A percentile compares a stretch with the other conserved stretches of the same genome.
Conservation (phyloP, 2,797 vertebrate genomes). For the Crocidura indochinensis region DNA sequence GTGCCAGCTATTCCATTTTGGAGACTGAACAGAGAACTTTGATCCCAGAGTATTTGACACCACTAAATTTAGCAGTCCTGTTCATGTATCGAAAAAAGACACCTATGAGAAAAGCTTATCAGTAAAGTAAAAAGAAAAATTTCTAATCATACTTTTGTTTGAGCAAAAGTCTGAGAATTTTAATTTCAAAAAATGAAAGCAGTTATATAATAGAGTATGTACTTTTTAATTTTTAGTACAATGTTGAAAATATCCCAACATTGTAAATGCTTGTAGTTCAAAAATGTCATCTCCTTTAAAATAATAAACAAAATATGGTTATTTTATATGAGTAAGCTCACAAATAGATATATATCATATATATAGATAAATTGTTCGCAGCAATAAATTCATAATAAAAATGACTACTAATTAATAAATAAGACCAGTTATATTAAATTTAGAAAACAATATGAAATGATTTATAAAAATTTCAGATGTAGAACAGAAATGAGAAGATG, state of each 20-base stretch:
- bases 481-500: neutral
- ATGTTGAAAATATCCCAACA: neutral
- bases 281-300: neutral
- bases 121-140: constrained; percentile 82
- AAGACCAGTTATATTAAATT: neutral
- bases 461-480: constrained; percentile 9
- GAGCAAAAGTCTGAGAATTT: constrained; percentile 54
- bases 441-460: constrained; percentile 43
- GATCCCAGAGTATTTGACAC: constrained; percentile 83
- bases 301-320: neutral
- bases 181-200: constrained; percentile 26
- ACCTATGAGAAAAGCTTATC: constrained; percentile 67
- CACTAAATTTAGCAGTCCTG: constrained; percentile 84
- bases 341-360: neutral
- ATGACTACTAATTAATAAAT: neutral
- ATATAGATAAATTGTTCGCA: neutral
- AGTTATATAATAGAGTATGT: neutral
- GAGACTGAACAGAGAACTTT: constrained; percentile 82
- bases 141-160: constrained; percentile 57
- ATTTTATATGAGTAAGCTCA: neutral
- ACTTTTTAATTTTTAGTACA: neutral
- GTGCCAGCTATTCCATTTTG: constrained; percentile 83
- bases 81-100: constrained; percentile 77
- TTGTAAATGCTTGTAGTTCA: too few relatives aligned
- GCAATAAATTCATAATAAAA: neutral